phyloP scores from a whole-genome alignment of 2,113 vertebrate species.

The Hiodon alosoides region DNA sequence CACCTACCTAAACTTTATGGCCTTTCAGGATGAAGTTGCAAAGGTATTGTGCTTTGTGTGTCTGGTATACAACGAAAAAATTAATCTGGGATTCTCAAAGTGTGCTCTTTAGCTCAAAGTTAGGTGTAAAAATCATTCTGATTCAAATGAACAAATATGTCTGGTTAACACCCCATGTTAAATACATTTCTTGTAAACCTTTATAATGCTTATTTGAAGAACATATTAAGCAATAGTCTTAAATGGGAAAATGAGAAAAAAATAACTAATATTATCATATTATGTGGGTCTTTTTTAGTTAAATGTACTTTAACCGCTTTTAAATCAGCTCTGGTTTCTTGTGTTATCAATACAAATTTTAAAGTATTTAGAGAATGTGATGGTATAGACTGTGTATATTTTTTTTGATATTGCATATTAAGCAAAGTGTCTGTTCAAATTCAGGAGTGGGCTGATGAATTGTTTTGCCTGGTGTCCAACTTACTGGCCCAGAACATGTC shows the following conservation, averaged over 20 bases:
- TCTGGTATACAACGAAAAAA: too few relatives aligned
- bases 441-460: constrained; percentile 91
- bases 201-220: background rate
- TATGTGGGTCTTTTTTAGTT: too few relatives aligned
- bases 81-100: background rate
- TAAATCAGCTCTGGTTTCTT: too few relatives aligned
- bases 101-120: background rate
- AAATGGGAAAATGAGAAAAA: background rate
- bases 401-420: too few relatives aligned
- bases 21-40: constrained; percentile 90
- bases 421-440: constrained; percentile 34
- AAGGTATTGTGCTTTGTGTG: constrained; percentile 65
- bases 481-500: constrained; percentile 92
- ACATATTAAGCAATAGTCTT: background rate
- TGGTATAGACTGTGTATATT: too few relatives aligned
- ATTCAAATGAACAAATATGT: background rate
- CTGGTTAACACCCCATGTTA: too few relatives aligned
- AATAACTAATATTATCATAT: background rate
- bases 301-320: too few relatives aligned
- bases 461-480: constrained; percentile 93
- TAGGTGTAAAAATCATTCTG: background rate
- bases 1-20: constrained; percentile 89
- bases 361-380: too few relatives aligned
- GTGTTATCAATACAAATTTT: too few relatives aligned
- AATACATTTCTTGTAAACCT: too few relatives aligned